Conservation (phyloP, 92 coral and sea anemone genomes). For the Parazoanthus swiftii region DNA sequence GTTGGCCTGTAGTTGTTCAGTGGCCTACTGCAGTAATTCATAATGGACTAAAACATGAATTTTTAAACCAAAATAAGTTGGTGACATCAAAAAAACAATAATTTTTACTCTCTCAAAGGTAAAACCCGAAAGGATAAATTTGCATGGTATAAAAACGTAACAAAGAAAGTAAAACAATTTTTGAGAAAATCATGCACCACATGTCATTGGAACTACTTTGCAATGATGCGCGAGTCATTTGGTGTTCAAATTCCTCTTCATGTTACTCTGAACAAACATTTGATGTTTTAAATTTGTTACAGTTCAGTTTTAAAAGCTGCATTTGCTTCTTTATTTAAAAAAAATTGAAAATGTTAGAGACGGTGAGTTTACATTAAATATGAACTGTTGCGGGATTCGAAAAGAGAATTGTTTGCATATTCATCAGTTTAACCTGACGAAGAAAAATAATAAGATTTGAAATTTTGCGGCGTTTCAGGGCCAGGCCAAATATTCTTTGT, state of each 20-base stretch:
- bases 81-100: not conserved
- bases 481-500: not conserved
- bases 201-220: too few relatives aligned
- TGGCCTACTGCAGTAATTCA: slow-evolving; percentile 33
- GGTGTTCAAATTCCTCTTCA: not conserved
- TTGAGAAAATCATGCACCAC: too few relatives aligned
- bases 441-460: not conserved
- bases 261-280: not conserved
- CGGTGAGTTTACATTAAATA: not conserved
- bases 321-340: too few relatives aligned
- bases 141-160: not conserved
- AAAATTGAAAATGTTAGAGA: too few relatives aligned
- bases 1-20: slow-evolving; percentile 27
- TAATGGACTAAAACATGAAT: not conserved
- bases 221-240: too few relatives aligned
- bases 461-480: too few relatives aligned
- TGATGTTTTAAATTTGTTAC: too few relatives aligned
- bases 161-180: too few relatives aligned
- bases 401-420: not conserved
- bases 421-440: not conserved
- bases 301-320: too few relatives aligned
- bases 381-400: too few relatives aligned
- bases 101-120: not conserved
- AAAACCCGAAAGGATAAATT: too few relatives aligned
- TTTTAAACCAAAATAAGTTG: not conserved